Conservation (phyloP, 2,797 vertebrate species). For the Cottoperca gobio region DNA sequence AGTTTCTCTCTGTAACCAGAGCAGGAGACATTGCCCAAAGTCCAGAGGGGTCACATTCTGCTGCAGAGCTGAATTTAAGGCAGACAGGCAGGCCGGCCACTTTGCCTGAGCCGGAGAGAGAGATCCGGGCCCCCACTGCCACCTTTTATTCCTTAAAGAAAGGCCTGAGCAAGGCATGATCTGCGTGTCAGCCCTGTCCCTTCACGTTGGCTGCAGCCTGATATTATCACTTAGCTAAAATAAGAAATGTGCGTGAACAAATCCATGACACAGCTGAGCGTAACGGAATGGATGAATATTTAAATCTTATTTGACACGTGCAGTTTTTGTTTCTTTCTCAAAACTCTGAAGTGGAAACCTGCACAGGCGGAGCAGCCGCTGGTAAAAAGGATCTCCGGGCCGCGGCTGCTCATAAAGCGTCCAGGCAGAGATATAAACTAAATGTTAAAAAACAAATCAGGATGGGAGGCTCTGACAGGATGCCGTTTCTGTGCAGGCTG, state of each 20-base stretch:
- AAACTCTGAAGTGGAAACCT: conserved; percentile 23
- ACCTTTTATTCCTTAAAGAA: conserved; percentile 73
- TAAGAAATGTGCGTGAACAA: conserved; percentile 41
- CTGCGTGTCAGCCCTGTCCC: conserved; percentile 57
- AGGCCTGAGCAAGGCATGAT: conserved; percentile 62
- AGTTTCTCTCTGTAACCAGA: conserved; percentile 82
- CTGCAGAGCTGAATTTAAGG: conserved; percentile 78
- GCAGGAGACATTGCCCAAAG: conserved; percentile 79
- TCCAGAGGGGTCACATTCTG: conserved; percentile 81
- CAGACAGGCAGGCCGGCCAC: conserved; percentile 64
- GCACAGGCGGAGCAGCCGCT: conserved; percentile 25
- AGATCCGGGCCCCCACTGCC: conserved; percentile 56
- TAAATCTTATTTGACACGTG: conserved; percentile 47
- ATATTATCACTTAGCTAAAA: conserved; percentile 52
- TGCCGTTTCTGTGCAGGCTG: conserved; percentile 48
- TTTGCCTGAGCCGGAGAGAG: conserved; percentile 50
- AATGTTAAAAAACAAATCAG: conserved; percentile 44
- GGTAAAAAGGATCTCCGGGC: conserved; percentile 20
- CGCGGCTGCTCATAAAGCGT: conserved; percentile 39
- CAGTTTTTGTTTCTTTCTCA: conserved; percentile 48
- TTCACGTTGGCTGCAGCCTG: conserved; percentile 41
- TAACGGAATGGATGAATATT: conserved; percentile 44
- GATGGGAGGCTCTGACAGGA: conserved; percentile 47
- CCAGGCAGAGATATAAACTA: conserved; percentile 36
- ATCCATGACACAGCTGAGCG: conserved; percentile 29